Conservation (phyloP, 2,113 vertebrate genomes). For the Pterocles orientalis region DNA sequence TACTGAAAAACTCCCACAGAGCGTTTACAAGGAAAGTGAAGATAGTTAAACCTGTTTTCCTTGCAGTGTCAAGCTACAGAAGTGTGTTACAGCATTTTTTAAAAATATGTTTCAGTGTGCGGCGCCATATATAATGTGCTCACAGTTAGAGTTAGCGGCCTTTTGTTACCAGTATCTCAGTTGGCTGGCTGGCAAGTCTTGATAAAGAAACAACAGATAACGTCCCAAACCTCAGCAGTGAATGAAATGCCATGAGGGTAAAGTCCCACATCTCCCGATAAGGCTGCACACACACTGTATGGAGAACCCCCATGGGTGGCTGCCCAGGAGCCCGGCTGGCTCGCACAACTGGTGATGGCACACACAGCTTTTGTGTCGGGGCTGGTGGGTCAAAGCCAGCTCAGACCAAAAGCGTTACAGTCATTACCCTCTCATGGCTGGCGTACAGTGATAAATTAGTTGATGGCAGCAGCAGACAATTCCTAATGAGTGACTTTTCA, state of each 20-base stretch:
- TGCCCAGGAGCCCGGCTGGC: neutral
- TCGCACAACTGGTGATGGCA: neutral
- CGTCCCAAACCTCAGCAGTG: neutral
- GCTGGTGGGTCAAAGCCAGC: neutral
- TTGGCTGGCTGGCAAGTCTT: neutral
- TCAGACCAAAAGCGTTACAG: neutral
- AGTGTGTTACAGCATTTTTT: neutral
- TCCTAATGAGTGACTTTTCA: constrained; percentile 40
- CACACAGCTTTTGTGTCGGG: neutral
- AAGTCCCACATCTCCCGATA: neutral
- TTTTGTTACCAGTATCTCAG: neutral
- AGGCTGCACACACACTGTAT: neutral
- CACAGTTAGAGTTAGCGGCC: neutral
- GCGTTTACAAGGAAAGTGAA: neutral
- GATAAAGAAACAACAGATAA: neutral
- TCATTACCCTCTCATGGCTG: constrained; percentile 19
- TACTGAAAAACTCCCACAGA: neutral
- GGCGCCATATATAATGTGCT: neutral
- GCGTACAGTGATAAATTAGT: neutral
- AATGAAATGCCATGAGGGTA: neutral
- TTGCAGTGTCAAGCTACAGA: neutral
- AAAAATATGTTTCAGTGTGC: rapidly evolving
- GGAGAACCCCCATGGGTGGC: neutral
- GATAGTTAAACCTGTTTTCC: neutral
- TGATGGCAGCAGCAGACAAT: constrained; percentile 14